These are phyloP conservation scores for Lymantria dispar DNA, from an alignment of 2,888 invertebrate genomes.

Conservation along the genomic window DNA sequence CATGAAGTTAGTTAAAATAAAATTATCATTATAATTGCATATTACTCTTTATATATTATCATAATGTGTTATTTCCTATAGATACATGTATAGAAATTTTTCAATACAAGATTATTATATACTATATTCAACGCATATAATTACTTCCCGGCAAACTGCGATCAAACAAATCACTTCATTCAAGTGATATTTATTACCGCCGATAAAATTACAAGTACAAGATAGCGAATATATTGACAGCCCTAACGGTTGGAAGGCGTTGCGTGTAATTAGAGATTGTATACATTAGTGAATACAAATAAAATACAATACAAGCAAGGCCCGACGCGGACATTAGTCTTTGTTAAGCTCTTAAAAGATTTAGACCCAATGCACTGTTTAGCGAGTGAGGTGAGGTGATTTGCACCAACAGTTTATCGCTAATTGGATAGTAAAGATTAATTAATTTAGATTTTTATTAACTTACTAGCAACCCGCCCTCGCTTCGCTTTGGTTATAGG, in stretches of 20 bases:
- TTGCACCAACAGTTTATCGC: conserved; percentile 19
- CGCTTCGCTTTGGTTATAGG: too few species aligned
- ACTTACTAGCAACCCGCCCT: too few species aligned
- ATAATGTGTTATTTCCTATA: too few species aligned
- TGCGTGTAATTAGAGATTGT: conserved; percentile 82
- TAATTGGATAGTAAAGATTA: conserved; percentile 7
- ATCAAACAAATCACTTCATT: conserved; percentile 6
- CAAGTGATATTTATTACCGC: conserved; percentile 2
- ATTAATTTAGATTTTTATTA: not conserved
- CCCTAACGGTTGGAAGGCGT: conserved; percentile 68
- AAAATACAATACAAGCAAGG: conserved; percentile 73
- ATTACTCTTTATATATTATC: too few species aligned
- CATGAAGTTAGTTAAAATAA: too few species aligned
- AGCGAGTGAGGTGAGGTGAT: conserved; percentile 5
- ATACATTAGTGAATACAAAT: conserved; percentile 81
- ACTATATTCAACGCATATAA: not conserved
- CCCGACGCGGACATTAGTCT: conserved; percentile 74
- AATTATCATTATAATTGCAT: too few species aligned
- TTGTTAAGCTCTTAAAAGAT: conserved; percentile 61
- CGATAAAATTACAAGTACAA: conserved; percentile 3
- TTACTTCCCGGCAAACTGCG: not conserved
- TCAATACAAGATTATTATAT: not conserved
- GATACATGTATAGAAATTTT: not conserved
- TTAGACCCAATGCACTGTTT: conserved; percentile 56
- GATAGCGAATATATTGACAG: conserved; percentile 31